Evolutionary conservation across 2,797 vertebrate genomes (phyloP), one percentile per base, ranked within the genome.

Genomic region (Threskiornis aethiopicus): DNA sequence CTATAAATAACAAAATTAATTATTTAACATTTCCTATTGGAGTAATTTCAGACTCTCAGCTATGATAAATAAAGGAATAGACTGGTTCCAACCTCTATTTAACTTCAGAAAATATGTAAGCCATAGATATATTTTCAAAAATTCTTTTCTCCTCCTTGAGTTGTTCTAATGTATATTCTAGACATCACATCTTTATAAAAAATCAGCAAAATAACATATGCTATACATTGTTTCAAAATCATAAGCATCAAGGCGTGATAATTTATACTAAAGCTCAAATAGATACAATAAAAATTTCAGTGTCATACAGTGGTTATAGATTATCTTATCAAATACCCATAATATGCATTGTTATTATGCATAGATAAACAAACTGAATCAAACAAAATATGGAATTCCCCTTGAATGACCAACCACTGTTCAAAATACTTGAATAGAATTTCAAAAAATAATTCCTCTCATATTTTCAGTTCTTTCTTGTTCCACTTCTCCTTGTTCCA

Each of bases 1-100:
- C 25, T 70, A 62, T 55, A 71, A 91, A 88, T 77, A 3, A 10
- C 44, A 4, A 62, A 73, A 86, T 75, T 55, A 3, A 64, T 86
- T 73, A 64, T 66, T 90, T 84, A 81, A 51, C 9, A 86, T 80
- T 84, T 91, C 44, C 10, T 86, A 22, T 8, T 84, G 57, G 51
- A 88, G 33, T 18, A 84, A 42, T 64, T 83, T 75, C n/a, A 86
- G 31, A 84, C 12, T 64, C 12, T 77, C 14, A 49, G 19, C 16
- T 86, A 39, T 59, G 14, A 78, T 35, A 80, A 80, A 59, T 41
- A 75, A 83, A 90, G 31, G 11, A 71, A 71, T 35, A 65, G 51
- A 51, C 8, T 42, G 13, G 11, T 84, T 86, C 17, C 22, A 69
- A 13, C 4, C 22, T 66, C 54, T 75, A 2, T 58, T 76, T 87